These are phyloP conservation scores for Rhinopomastus cyanomelas DNA, from an alignment of 2,113 vertebrate genomes.

Conservation along the genomic window DNA sequence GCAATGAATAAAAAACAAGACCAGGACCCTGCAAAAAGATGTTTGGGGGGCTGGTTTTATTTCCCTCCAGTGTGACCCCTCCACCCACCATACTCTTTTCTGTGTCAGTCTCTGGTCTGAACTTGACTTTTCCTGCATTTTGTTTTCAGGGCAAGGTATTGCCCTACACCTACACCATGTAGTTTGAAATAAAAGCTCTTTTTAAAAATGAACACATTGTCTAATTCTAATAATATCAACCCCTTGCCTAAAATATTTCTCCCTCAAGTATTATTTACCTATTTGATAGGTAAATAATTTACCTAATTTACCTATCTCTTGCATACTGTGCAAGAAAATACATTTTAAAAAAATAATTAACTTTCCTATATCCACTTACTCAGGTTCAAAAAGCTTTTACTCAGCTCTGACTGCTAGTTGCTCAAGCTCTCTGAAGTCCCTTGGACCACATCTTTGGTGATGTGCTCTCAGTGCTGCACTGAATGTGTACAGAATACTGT, in stretches of 20 bases:
- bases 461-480: neutral
- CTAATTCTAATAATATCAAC: neutral
- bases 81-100: neutral
- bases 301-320: neutral
- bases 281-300: too few relatives aligned
- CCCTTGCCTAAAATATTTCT: neutral
- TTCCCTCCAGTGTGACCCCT: neutral
- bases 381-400: neutral
- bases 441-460: neutral
- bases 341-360: neutral
- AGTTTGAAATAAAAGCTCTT: neutral
- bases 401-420: neutral
- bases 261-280: neutral
- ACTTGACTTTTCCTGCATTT: neutral
- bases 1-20: neutral
- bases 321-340: neutral
- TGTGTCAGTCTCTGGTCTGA: neutral
- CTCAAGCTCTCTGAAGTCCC: neutral
- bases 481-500: accelerated
- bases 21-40: neutral
- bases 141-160: neutral
- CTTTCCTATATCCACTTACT: neutral
- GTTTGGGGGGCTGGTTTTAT: neutral
- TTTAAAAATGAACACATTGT: neutral
- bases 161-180: too few relatives aligned